A percentile compares a stretch with the other conserved stretches of the same genome.
These are phyloP conservation scores for Pluvianellus socialis DNA, from an alignment of 2,113 vertebrate species.

Conservation along the genomic window DNA sequence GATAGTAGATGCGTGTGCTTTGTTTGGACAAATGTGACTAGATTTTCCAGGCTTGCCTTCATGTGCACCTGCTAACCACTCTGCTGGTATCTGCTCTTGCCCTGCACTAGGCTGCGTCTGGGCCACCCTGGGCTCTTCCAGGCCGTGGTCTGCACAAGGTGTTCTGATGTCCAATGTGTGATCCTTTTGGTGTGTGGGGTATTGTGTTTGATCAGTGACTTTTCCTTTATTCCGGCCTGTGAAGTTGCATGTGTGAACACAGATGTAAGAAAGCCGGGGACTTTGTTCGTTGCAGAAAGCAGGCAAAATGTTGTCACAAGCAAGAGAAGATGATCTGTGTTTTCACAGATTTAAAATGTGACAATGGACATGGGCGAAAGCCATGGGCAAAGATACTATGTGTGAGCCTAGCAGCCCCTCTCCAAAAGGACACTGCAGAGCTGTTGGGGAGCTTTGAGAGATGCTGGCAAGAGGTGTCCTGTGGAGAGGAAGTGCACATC, in stretches of 20 bases:
- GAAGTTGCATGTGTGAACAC: neutral
- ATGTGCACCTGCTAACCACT: neutral
- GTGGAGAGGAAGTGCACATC: neutral
- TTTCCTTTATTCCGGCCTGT: neutral
- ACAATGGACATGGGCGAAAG: neutral
- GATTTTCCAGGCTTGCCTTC: neutral
- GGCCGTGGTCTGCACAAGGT: neutral
- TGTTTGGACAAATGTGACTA: neutral
- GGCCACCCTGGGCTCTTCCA: fast-evolving
- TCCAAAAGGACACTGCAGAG: neutral
- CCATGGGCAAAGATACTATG: neutral
- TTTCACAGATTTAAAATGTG: neutral
- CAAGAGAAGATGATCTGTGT: neutral
- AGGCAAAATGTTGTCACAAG: neutral
- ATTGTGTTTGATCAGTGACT: neutral
- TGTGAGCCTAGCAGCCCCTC: neutral
- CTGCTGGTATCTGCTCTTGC: neutral
- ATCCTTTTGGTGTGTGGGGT: neutral
- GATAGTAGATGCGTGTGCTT: neutral
- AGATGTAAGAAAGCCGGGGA: neutral
- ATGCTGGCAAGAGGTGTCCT: neutral
- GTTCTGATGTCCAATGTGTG: fast-evolving
- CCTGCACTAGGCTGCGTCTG: neutral
- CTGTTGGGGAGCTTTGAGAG: neutral
- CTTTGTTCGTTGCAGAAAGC: fast-evolving